Base-by-base conservation (phyloP, 2,797 vertebrate genomes). In the Sternotherus odoratus region DNA sequence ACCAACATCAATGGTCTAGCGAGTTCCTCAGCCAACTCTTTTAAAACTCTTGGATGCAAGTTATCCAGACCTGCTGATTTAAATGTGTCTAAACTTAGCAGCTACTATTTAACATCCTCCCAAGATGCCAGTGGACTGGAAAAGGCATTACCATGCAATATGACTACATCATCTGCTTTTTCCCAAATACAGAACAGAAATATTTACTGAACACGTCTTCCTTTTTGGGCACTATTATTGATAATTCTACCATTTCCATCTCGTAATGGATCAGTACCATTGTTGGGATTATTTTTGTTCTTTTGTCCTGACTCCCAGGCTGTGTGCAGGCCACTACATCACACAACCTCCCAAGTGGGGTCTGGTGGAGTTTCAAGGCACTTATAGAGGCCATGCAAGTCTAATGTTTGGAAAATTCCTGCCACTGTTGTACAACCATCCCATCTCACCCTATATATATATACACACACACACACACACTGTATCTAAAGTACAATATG, bases 391-490 rank as follows among this genome's bases (percentile, higher is more conserved):
- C n/a, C n/a, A 39, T 12, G 5, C n/a, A 69, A 69, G 39, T 69
- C n/a, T 21, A 36, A 66, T 66, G 63, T 66, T 66, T 36, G 63
- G 33, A 66, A 69, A 39, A 36, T 39, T 69, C 9, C 63, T 69
- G n/a, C 63, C 2, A 5, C 63, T 69, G 63, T 36, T 69, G n/a
- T 36, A 69, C n/a, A n/a, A 39, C 39, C n/a, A 23, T 69, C 63
- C 1, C 56, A n/a, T 46, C 79, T 12, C 85, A 83, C n/a, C 36
- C 80, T 77, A 43, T 33, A 77, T n/a, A 8, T 26, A 57, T 54
- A 26, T 11, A 57, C 5, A 57, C 78, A 78, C 1, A 0, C 0
- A 13, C 63, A 19, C 46, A 48, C 75, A 28, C 43, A 26, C 24
- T 17, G 48, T 49, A 30, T 77, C 9, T 43, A 74, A 50, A 77